Base-by-base conservation (phyloP, 1,140 invertebrate species). In the Wiebesia pumilae region DNA sequence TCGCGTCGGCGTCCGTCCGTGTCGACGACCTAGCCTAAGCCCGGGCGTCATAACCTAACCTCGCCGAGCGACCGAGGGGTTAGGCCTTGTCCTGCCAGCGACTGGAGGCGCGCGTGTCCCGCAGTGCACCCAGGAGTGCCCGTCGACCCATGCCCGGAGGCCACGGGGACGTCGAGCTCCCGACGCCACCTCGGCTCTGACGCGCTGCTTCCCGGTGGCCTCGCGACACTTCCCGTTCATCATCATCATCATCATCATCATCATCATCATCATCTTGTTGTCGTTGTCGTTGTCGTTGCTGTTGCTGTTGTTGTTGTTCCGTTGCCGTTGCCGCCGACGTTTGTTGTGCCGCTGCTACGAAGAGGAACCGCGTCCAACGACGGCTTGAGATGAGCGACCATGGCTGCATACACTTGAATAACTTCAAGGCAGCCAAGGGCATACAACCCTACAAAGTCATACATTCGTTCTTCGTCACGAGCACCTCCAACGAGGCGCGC, bases 331-430 rank as follows among this genome's bases (percentile, higher is more conserved):
- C 54, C 27, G 80, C 33, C 38, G 19, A 12, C 12, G 40, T 16
- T 69, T 21, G 9, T 69, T 10, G 43, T 35, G 67, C 65, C 43
- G 81, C 65, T 7, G 80, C 51, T 10, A 4, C 38, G 16, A 27
- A 30, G 71, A n/a, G 21, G 51, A 71, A 33, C 19, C 79, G 79
- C 81, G 30, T 88, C 89, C 78, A 81, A 94, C 87, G 87, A 90
- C 89, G 88, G 87, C 89, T 88, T 93, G 93, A 94, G 94, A 96
- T 96, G 95, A 96, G 95, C 93, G 95, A 95, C 93, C 94, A 94
- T 95, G 96, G 96, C 90, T 97, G 96, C 92, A 95, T 96, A 94
- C 96, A 97, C 94, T 94, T 97, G 90, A 96, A 94, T 94, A 96
- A 96, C 94, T 96, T 97, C 94, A 97, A 97, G 94, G 95, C 95